Evolutionary conservation across 2,797 vertebrate species (phyloP).

Genomic region (Enoplosus armatus): DNA sequence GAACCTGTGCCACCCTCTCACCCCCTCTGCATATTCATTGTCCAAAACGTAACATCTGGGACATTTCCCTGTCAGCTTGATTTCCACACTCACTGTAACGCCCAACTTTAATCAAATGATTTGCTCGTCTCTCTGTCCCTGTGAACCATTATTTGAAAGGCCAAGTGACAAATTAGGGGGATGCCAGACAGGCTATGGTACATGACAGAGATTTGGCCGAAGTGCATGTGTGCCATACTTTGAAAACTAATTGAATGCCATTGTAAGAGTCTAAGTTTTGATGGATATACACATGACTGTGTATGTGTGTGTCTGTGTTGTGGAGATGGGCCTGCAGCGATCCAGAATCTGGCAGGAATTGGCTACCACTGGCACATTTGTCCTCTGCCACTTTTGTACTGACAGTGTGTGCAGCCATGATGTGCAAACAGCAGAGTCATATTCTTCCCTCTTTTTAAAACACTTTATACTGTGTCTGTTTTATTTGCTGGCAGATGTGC

Average conservation of each 20-base stretch:
- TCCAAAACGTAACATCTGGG: slow-evolving; percentile 76
- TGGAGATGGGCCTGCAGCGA: slow-evolving; percentile 16
- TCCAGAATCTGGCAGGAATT: slow-evolving; percentile 17
- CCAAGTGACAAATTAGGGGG: slow-evolving; percentile 69
- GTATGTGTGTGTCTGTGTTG: slow-evolving; percentile 20
- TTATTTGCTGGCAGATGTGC: slow-evolving; percentile 15
- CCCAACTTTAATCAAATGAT: slow-evolving; percentile 70
- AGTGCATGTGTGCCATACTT: slow-evolving; percentile 23
- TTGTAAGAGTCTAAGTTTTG: slow-evolving; percentile 28
- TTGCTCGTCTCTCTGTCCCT: slow-evolving; percentile 54
- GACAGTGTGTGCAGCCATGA: slow-evolving; percentile 9
- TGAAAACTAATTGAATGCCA: slow-evolving; percentile 44
- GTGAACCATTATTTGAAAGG: slow-evolving; percentile 68
- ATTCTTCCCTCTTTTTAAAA: background rate
- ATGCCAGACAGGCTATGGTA: slow-evolving; percentile 45
- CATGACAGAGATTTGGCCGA: slow-evolving; percentile 53
- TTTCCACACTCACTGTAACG: slow-evolving; percentile 67
- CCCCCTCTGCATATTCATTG: slow-evolving; percentile 66
- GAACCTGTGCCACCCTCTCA: slow-evolving; percentile 61
- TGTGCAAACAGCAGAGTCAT: slow-evolving; percentile 3
- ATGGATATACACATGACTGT: slow-evolving; percentile 32
- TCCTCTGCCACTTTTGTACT: slow-evolving; percentile 21
- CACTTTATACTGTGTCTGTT: background rate
- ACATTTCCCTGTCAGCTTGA: slow-evolving; percentile 67
- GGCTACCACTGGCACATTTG: slow-evolving; percentile 9